A percentile compares a stretch with the other conserved stretches of the same genome.
phyloP scores from a whole-genome alignment of 1,140 invertebrate species.

The Listronotus bonariensis region DNA sequence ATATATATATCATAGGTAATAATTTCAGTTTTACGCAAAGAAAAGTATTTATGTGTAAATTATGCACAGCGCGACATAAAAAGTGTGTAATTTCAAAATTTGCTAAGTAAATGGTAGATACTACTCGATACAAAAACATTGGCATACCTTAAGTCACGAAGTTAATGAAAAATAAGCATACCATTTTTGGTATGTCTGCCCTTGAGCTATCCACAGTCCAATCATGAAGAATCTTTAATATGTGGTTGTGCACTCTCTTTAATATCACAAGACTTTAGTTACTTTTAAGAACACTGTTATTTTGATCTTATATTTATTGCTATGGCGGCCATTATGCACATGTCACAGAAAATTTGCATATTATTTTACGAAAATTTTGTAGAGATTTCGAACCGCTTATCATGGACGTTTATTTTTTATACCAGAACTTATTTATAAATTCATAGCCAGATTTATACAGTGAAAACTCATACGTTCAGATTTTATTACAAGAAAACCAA shows the following conservation, averaged over 20 bases:
- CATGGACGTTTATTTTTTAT: background rate
- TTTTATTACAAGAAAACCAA: no score
- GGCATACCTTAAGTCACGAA: slow-evolving; percentile 42
- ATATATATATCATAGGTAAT: no score
- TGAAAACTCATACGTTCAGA: no score
- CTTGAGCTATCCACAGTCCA: slow-evolving; percentile 42
- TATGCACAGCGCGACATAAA: no score
- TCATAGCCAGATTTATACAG: background rate
- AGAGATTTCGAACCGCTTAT: background rate
- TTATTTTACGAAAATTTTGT: background rate
- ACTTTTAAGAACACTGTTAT: slow-evolving; percentile 32
- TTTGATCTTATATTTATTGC: slow-evolving; percentile 26
- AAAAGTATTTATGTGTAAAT: no score
- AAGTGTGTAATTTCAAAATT: no score
- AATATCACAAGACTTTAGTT: slow-evolving; percentile 27
- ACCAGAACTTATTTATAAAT: background rate
- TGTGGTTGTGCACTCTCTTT: slow-evolving; percentile 31
- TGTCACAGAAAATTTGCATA: slow-evolving; percentile 13
- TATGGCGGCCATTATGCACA: slow-evolving; percentile 10
- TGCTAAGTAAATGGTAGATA: no score
- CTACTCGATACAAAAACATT: slow-evolving; percentile 6
- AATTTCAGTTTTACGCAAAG: no score
- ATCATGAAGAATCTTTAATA: slow-evolving; percentile 46
- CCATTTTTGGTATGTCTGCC: slow-evolving; percentile 50
- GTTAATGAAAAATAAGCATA: slow-evolving; percentile 49